phyloP scores from a whole-genome alignment of 2,888 invertebrate genomes.

The Iselma pallidipennis region DNA sequence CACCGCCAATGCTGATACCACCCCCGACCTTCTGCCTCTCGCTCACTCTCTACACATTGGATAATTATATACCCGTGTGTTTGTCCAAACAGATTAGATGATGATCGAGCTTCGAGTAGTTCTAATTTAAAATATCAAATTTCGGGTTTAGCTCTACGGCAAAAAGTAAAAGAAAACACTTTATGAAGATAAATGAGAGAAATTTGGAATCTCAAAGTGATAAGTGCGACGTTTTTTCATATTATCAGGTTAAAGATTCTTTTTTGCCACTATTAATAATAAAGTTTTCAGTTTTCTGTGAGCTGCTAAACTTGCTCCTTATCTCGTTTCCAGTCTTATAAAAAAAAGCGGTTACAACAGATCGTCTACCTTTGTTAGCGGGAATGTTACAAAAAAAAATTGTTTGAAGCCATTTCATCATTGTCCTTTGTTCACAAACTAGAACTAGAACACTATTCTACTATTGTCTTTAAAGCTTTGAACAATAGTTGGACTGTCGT shows the following conservation, averaged over 20 bases:
- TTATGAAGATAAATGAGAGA: neutral
- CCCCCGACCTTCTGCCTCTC: slow-evolving; percentile 28
- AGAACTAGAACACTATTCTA: neutral
- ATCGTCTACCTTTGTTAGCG: neutral
- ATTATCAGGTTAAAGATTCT: too few species aligned
- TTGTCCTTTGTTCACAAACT: neutral
- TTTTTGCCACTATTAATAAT: too few species aligned
- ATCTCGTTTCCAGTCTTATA: too few species aligned
- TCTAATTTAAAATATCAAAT: neutral
- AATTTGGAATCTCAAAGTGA: neutral
- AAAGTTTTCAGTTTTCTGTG: too few species aligned
- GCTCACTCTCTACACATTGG: slow-evolving; percentile 43
- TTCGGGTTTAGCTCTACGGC: neutral
- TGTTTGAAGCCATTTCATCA: neutral
- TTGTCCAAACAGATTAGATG: slow-evolving; percentile 50
- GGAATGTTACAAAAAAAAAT: neutral
- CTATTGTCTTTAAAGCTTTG: neutral
- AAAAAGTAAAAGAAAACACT: too few species aligned
- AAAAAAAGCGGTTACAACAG: too few species aligned
- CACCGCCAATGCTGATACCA: slow-evolving; percentile 18
- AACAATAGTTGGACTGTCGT: neutral
- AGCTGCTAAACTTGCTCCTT: too few species aligned
- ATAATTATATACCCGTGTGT: slow-evolving; percentile 51
- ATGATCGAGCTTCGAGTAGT: neutral
- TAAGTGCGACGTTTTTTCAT: too few species aligned